Conservation (phyloP, 2,888 invertebrate species). For the Glomeris marginata region DNA sequence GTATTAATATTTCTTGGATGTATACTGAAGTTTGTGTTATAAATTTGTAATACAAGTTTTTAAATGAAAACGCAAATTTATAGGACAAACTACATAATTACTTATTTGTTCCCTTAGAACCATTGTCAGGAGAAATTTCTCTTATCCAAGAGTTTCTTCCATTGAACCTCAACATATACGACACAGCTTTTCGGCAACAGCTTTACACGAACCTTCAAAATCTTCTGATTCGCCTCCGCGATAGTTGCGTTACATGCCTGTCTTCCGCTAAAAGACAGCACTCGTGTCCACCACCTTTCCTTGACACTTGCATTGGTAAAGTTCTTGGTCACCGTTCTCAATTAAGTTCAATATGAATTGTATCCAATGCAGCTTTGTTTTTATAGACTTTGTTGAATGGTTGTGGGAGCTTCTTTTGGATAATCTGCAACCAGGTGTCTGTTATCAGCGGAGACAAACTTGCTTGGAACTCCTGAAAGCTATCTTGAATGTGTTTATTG, state of each 20-base stretch:
- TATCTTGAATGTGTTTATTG: conserved; percentile 15
- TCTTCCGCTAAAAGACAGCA: conserved; percentile 14
- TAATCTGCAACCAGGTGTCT: conserved; percentile 38
- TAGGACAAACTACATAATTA: no score
- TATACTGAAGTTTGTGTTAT: no score
- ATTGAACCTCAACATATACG: conserved; percentile 27
- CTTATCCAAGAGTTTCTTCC: conserved; percentile 23
- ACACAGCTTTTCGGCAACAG: conserved; percentile 28
- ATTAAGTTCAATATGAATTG: no score
- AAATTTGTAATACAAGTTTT: no score
- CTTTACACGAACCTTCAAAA: conserved; percentile 23
- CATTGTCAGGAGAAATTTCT: conserved; percentile 20
- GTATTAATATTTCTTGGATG: background rate
- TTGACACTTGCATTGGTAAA: conserved; percentile 7
- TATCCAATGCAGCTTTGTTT: background rate
- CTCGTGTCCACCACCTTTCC: background rate
- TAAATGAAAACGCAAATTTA: no score
- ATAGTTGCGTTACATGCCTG: conserved; percentile 23
- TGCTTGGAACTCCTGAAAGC: conserved; percentile 12
- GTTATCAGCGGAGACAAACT: conserved; percentile 45
- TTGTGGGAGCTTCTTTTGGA: conserved; percentile 35
- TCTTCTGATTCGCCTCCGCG: conserved; percentile 24
- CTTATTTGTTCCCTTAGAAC: conserved; percentile 19
- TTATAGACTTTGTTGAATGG: conserved; percentile 32
- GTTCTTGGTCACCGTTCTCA: background rate